phyloP scores from a whole-genome alignment of 2,888 invertebrate species.

The Druceiella hillmani region DNA sequence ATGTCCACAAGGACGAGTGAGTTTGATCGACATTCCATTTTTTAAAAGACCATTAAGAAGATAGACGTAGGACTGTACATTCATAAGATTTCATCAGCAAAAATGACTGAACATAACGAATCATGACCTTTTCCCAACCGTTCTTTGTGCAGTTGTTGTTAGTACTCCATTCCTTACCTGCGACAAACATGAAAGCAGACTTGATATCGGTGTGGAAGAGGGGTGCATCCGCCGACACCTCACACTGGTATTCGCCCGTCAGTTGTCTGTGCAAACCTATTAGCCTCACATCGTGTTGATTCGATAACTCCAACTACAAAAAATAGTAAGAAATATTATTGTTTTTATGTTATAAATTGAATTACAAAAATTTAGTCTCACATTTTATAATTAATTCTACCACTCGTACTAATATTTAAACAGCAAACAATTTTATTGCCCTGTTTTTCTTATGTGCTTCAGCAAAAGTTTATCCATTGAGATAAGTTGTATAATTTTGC shows the following conservation, averaged over 20 bases:
- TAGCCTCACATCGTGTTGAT: conserved; percentile 61
- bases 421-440: too few species aligned
- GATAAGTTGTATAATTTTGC: too few species aligned
- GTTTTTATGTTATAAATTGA: too few species aligned
- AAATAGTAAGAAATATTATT: too few species aligned
- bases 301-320: conserved; percentile 59
- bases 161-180: conserved; percentile 48
- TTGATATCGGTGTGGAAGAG: conserved; percentile 63
- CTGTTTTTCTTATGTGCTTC: too few species aligned
- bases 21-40: not conserved
- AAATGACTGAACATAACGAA: not conserved
- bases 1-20: not conserved
- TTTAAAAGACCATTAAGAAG: not conserved
- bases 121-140: not conserved
- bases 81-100: not conserved
- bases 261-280: conserved; percentile 60
- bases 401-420: too few species aligned
- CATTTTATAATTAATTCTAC: too few species aligned
- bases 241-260: conserved; percentile 66
- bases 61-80: not conserved
- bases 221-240: conserved; percentile 67
- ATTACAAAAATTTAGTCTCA: too few species aligned
- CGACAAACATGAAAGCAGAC: conserved; percentile 59
- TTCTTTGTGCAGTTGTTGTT: too few species aligned
- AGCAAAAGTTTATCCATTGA: too few species aligned